Conservation (phyloP, 2,888 invertebrate genomes). For the Trypoxylon attenuatum region DNA sequence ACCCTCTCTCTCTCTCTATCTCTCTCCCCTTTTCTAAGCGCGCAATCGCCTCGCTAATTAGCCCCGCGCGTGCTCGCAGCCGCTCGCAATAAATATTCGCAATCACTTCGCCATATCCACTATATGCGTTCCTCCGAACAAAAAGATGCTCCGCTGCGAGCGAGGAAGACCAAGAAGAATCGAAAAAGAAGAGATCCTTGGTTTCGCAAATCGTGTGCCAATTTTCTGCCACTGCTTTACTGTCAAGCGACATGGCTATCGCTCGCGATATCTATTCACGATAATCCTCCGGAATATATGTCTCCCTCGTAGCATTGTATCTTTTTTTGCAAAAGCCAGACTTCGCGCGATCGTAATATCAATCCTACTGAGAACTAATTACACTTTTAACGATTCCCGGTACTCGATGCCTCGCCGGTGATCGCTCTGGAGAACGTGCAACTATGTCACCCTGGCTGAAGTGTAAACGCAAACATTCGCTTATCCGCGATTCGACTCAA, state of each 20-base stretch:
- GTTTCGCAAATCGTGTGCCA: too few species aligned
- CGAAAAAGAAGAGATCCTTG: too few species aligned
- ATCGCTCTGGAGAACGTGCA: too few species aligned
- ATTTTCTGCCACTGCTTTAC: too few species aligned
- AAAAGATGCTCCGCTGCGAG: too few species aligned
- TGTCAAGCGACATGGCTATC: conserved; percentile 39
- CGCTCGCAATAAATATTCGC: conserved; percentile 64
- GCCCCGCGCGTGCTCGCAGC: conserved; percentile 50
- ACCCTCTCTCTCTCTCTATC: too few species aligned
- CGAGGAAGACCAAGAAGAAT: too few species aligned
- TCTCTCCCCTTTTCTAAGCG: conserved; percentile 52
- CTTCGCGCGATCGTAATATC: not conserved
- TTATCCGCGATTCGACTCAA: conserved; percentile 1
- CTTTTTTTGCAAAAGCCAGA: conserved; percentile 16
- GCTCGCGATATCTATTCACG: conserved; percentile 11
- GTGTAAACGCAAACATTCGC: conserved; percentile 1
- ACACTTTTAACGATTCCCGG: conserved; percentile 29
- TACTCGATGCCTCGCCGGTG: conserved; percentile 25
- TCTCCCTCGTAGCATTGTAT: conserved; percentile 1
- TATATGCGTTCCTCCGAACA: too few species aligned
- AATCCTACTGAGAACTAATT: not conserved
- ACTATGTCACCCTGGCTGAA: too few species aligned
- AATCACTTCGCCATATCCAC: too few species aligned
- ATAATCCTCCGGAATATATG: conserved; percentile 32
- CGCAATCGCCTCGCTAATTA: conserved; percentile 60